Base-by-base conservation (phyloP, 2,797 vertebrate genomes). In the Pipistrellus pipistrellus region DNA sequence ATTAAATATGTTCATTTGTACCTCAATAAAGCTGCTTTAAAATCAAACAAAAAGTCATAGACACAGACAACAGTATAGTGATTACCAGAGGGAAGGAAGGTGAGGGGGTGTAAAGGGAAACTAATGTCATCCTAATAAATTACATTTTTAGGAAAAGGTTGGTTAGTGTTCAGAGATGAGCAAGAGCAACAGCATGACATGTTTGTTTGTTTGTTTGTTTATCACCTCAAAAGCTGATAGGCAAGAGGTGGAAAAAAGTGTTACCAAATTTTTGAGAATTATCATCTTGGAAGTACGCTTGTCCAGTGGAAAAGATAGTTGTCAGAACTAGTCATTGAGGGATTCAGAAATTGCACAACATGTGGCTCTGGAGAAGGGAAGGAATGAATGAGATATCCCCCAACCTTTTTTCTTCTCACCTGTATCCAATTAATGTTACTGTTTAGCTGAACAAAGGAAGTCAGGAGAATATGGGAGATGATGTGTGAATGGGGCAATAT, bases 241-340 rank as follows among this genome's bases (percentile, higher is more conserved):
- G 17, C 25, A 93, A 62, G 72, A 46, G 8, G 18, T 91, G 18
- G 55, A 71, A 95, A 95, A 76, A 57, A 71, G 2, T 88, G 13
- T 55, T 86, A 53, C 12, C 21, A 77, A 87, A 91, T 87, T 41
- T 71, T 35, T 91, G 53, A 77, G 44, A 93, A 72, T 46, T 53
- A 53, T 44, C 30, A 64, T 15, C 5, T 66, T 91, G 80, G 73
- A 82, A 91, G 27, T 71, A 62, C 14, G 11, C 12, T 41, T 64
- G 53, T 53, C 18, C 35, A 64, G 0, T 30, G 32, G 25, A 25
- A 85, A 17, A 95, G 20, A 3, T 51, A 32, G 30, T 57, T 30
- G 8, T 68, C 6, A 85, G 25, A 95, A 15, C 5, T 51, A 32
- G 30, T 59, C 30, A 11, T 73, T 4, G 5, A 51, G 11, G 11